Evolutionary conservation across 2,888 invertebrate genomes (phyloP), one percentile per base, ranked within the genome.

Genomic region (Eupithecia centaureata): DNA sequence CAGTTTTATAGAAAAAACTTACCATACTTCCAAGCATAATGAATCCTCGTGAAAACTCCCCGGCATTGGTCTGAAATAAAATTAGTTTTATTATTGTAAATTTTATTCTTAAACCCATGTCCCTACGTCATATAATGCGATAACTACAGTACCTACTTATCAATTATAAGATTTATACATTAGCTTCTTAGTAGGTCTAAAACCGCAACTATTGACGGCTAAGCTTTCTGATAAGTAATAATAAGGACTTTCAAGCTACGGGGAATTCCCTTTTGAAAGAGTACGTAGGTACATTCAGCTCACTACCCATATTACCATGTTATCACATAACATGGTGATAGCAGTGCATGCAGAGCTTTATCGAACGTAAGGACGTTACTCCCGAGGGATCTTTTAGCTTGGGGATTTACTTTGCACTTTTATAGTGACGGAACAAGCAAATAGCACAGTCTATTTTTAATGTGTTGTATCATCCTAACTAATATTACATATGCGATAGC

Each of bases 11-110:
- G n/a, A n/a, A 22, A 22, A 30, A 56, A 90, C 94, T 94, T 86
- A 95, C 95, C 97, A 97, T 25, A 97, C 96, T 95, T 97, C 97
- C 73, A 97, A 89, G 79, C 95, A 95, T 30, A 97, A 90, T 13
- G 95, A 94, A 84, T 97, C 97, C 71, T 96, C 96, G 63, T 94
- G 94, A 15, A 95, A 94, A 84, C 95, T 96, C 68, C 96, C 96
- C 13, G 94, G 86, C 82, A 97, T 94, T 15, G 97, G 97, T 81
- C 97, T 97, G 92, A 69, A 93, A 93, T 28, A 38, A 51, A 63
- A 63, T 18, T 12, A 57, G n/a, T n/a, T n/a, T 10, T 8, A 15
- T 57, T 33, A 56, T 57, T n/a, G n/a, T n/a, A n/a, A n/a, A n/a
- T n/a, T n/a, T n/a, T n/a, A n/a, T n/a, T n/a, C n/a, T 57, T 4